Evolutionary conservation across 1,140 invertebrate genomes (phyloP).

Genomic region (Microplitis demolitor): DNA sequence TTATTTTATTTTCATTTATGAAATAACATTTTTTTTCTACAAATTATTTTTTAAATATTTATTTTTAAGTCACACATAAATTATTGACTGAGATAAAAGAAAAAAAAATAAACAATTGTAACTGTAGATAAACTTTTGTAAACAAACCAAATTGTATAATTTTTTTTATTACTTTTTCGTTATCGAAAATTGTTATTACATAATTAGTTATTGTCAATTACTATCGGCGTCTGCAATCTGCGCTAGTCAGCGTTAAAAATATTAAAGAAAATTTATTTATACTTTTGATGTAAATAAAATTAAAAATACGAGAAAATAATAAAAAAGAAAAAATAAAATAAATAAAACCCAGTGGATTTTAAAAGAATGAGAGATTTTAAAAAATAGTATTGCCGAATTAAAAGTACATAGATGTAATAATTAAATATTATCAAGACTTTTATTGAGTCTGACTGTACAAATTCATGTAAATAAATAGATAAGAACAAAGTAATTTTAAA

Average conservation of each 20-base stretch:
- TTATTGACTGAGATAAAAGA: background rate
- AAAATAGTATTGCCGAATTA: background rate
- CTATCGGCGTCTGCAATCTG: background rate
- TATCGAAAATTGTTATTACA: too few species aligned
- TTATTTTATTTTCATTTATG: background rate
- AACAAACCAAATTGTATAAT: too few species aligned
- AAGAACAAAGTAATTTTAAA: background rate
- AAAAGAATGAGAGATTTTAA: background rate
- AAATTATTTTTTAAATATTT: too few species aligned
- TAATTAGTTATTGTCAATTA: too few species aligned
- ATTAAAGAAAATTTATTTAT: background rate
- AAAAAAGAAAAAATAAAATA: background rate
- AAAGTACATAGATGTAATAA: background rate
- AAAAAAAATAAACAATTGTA: background rate
- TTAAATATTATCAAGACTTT: background rate
- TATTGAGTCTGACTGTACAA: background rate
- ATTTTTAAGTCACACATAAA: background rate
- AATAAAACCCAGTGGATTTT: background rate
- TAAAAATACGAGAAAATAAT: background rate
- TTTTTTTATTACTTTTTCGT: too few species aligned
- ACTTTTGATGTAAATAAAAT: background rate
- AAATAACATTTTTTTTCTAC: too few species aligned
- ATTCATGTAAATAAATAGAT: background rate
- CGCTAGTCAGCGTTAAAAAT: background rate
- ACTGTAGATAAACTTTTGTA: too few species aligned